A percentile compares a stretch with the other conserved stretches of the same genome.
Evolutionary conservation across 2,113 vertebrate species (phyloP).

Genomic region (Campylomormyrus tamandua): DNA sequence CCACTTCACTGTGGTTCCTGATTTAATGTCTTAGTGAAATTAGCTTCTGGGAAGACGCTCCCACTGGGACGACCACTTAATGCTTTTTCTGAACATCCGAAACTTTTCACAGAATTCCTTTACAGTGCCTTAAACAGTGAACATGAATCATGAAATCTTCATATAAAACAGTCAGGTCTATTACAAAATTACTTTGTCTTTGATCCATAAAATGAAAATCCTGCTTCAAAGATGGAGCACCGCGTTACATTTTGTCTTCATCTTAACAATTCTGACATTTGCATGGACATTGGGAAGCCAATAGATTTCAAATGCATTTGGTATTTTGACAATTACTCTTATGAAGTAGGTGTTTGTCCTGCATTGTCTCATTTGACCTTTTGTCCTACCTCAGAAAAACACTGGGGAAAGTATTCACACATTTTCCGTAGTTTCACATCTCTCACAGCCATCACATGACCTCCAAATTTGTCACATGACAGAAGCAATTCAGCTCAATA

Average conservation of each 20-base stretch:
- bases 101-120: background rate
- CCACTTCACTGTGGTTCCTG: background rate
- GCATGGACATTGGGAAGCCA: background rate
- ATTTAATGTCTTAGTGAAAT: background rate
- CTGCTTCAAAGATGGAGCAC: background rate
- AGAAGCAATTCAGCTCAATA: background rate
- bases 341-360: background rate
- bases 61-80: background rate
- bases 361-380: background rate
- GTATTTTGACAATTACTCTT: background rate
- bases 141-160: background rate
- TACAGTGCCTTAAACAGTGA: background rate
- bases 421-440: background rate
- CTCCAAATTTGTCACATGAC: background rate
- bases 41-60: background rate
- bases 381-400: background rate
- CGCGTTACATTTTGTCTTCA: background rate
- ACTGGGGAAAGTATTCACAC: background rate
- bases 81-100: background rate
- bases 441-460: background rate
- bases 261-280: background rate
- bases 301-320: background rate
- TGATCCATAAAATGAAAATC: background rate
- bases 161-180: background rate
- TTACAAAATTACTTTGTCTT: background rate